Evolutionary conservation across 1,140 invertebrate genomes (phyloP).

Genomic region (Oryctes rhinoceros): DNA sequence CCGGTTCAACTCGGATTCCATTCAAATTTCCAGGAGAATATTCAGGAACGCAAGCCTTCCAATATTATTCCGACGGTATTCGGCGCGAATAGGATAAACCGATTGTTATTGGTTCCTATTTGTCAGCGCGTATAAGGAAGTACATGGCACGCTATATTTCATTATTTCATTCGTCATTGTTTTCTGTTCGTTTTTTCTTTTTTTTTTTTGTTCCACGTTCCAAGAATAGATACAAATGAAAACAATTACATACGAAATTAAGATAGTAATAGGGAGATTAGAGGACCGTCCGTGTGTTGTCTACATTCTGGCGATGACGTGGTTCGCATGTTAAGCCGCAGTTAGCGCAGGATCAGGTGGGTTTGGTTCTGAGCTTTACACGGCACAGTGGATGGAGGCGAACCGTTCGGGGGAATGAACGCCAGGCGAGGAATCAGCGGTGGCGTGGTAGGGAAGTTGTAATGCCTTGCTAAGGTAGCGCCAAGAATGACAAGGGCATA

Average conservation of each 20-base stretch:
- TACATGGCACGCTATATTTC: not conserved
- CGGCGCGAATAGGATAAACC: not conserved
- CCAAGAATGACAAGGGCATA: not conserved
- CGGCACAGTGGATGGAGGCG: constrained; percentile 36
- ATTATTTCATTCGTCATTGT: constrained; percentile 1
- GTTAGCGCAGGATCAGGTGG: constrained; percentile 55
- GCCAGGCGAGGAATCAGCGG: constrained; percentile 45
- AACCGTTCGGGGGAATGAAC: constrained; percentile 44
- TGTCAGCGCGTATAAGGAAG: not conserved
- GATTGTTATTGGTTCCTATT: not conserved
- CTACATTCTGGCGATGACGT: constrained; percentile 49
- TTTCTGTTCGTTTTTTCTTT: not conserved
- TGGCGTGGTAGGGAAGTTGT: constrained; percentile 52
- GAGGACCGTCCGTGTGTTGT: constrained; percentile 38
- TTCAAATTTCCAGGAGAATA: constrained; percentile 12
- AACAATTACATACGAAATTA: constrained; percentile 24
- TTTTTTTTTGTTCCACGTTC: not conserved
- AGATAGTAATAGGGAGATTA: constrained; percentile 29
- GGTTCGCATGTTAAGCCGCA: constrained; percentile 55
- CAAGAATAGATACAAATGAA: constrained; percentile 15
- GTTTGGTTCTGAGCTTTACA: constrained; percentile 54
- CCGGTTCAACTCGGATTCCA: not conserved
- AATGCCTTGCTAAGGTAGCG: constrained; percentile 45
- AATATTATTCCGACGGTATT: constrained; percentile 6
- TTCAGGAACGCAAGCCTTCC: not conserved